Evolutionary conservation across 2,113 vertebrate genomes (phyloP), one percentile per base, ranked within the genome.

Genomic region (Leiothrix lutea): DNA sequence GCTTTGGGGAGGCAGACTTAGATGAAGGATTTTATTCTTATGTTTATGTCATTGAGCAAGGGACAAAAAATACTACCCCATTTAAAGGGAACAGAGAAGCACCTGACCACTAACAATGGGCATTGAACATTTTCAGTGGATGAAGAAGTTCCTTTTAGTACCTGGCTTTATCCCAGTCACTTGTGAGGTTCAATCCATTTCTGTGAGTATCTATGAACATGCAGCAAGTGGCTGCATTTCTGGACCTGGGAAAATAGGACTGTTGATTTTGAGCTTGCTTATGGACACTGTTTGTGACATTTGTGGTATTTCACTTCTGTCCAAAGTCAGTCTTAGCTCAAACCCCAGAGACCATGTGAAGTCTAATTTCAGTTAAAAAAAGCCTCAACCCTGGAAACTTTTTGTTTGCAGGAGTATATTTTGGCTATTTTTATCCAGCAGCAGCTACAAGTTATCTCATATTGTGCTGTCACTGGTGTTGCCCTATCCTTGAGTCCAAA

Each of bases 351-450:
- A 90, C 73, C 66, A 64, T 0, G 2, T 86, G 45, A 91, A 73
- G 17, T 88, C 90, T 89, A 93, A 89, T 94, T 96, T 94, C 50
- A 73, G 69, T 60, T 91, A 87, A 95, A 97, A 94, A 78, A 86
- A 83, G 56, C 22, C 56, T 35, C n/a, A 35, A 35, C 14, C 9
- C 14, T 90, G 88, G 94, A 97, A 95, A 94, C 42, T 81, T 96
- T 82, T 95, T 95, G 83, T 93, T 91, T 79, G 69, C 67, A 79
- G 54, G 89, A 64, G 38, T 94, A 33, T 24, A 85, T 96, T 85
- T 72, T 35, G 35, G 22, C 90, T 97, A 97, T 96, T 96, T 97
- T 97, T 96, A 95, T 86, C 73, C 31, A 77, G 36, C 19, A 14
- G 79, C 78, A 81, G 56, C 94, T 88, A 97, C 82, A 74, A 96